Conservation (phyloP, 2,797 vertebrate genomes). For the Meda fulgida region DNA sequence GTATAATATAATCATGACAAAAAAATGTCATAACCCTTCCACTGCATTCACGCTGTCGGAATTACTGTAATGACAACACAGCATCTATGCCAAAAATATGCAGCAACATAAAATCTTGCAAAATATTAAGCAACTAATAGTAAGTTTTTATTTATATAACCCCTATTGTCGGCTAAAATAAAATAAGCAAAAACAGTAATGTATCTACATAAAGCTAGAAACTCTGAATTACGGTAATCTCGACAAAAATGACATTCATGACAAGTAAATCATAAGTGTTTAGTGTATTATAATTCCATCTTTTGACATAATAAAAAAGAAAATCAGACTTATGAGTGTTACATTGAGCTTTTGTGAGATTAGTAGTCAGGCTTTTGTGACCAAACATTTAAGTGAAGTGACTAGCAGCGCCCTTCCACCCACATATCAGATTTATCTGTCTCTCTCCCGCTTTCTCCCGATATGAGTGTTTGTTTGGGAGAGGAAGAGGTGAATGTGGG, state of each 20-base stretch:
- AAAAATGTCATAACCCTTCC: background rate
- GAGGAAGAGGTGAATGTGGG: conserved; percentile 47
- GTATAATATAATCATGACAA: conserved; percentile 15
- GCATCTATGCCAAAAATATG: background rate
- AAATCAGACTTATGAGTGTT: background rate
- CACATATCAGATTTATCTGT: conserved; percentile 44
- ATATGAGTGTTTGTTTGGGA: conserved; percentile 5
- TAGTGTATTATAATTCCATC: background rate
- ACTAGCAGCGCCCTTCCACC: conserved; percentile 50
- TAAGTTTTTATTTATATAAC: background rate
- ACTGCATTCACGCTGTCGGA: background rate
- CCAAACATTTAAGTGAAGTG: conserved; percentile 50
- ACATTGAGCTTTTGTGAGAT: conserved; percentile 3
- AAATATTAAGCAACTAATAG: background rate
- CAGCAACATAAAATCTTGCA: background rate
- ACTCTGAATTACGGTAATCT: background rate
- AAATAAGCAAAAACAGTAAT: background rate
- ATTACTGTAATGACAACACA: background rate
- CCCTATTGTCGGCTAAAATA: background rate
- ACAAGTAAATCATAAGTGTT: background rate
- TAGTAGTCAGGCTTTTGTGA: conserved; percentile 31
- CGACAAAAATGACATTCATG: background rate
- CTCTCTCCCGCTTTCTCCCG: conserved; percentile 23
- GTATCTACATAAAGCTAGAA: background rate
- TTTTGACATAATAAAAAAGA: background rate